A percentile compares a stretch with the other conserved stretches of the same genome.
Evolutionary conservation across 2,113 vertebrate species (phyloP).

Genomic region (Spea bombifrons): DNA sequence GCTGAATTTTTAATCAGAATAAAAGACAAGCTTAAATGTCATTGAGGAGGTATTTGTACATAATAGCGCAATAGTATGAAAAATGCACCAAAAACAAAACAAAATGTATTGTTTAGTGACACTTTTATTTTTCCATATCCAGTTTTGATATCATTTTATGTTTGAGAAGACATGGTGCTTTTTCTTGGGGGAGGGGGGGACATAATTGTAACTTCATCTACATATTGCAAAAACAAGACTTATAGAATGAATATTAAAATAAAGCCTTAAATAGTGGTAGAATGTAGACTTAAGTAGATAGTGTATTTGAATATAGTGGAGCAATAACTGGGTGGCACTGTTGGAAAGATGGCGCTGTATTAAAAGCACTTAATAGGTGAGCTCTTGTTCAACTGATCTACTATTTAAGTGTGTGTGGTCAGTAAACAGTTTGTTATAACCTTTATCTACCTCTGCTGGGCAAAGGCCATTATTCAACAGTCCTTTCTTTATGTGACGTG

Average conservation of each 20-base stretch:
- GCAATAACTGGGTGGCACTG: slow-evolving; percentile 57
- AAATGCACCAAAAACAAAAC: slow-evolving; percentile 58
- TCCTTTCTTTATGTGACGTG: slow-evolving; percentile 50
- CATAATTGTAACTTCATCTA: slow-evolving; percentile 43
- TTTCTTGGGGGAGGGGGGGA: slow-evolving; percentile 49
- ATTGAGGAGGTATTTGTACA: slow-evolving; percentile 65
- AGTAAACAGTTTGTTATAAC: slow-evolving; percentile 64
- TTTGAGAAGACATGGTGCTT: slow-evolving; percentile 55
- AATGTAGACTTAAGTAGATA: slow-evolving; percentile 51
- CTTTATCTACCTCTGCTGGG: slow-evolving; percentile 60
- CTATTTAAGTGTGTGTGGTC: slow-evolving; percentile 54
- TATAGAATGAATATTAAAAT: slow-evolving; percentile 51
- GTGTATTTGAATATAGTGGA: slow-evolving; percentile 49
- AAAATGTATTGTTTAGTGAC: slow-evolving; percentile 60
- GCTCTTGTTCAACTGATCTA: slow-evolving; percentile 61
- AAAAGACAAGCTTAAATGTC: slow-evolving; percentile 66
- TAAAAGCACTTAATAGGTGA: slow-evolving; percentile 55
- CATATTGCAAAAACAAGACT: slow-evolving; percentile 52
- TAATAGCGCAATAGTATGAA: slow-evolving; percentile 57
- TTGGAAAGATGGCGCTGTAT: slow-evolving; percentile 46
- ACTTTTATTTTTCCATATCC: slow-evolving; percentile 62
- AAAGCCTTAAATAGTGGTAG: slow-evolving; percentile 54
- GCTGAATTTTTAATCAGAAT: slow-evolving; percentile 49
- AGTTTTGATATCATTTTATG: slow-evolving; percentile 50
- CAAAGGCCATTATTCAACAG: slow-evolving; percentile 54